Evolutionary conservation across 2,888 invertebrate species (phyloP).

Genomic region (Microchrysa polita): DNA sequence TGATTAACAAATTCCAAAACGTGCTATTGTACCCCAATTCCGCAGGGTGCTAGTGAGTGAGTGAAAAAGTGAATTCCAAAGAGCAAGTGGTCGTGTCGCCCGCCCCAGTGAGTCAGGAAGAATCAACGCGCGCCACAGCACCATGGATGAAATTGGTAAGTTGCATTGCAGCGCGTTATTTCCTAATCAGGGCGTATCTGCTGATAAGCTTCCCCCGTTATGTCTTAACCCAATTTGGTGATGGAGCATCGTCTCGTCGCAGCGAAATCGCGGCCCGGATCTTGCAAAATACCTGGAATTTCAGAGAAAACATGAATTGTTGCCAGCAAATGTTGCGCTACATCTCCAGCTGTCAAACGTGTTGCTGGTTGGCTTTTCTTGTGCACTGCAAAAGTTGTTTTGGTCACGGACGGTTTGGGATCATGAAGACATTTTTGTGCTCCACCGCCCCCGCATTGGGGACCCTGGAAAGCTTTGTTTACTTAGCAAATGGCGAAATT

Average conservation of each 20-base stretch:
- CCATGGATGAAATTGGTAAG: constrained; percentile 39
- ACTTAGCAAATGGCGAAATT: not conserved
- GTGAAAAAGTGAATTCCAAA: not conserved
- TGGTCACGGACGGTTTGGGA: constrained; percentile 5
- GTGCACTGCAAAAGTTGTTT: constrained; percentile 8
- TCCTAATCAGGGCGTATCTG: not conserved
- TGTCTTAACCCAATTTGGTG: not conserved
- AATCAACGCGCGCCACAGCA: constrained; percentile 22
- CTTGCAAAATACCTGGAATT: constrained; percentile 3
- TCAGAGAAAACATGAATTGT: constrained; percentile 7
- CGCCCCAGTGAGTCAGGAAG: not conserved
- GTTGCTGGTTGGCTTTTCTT: constrained; percentile 9
- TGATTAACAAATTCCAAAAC: not conserved
- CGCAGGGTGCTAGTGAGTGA: not conserved
- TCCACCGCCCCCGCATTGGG: not conserved
- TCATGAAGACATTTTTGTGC: too few species aligned
- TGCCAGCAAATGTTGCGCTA: constrained; percentile 23
- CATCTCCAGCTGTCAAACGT: constrained; percentile 24
- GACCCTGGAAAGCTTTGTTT: not conserved
- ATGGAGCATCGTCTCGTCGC: too few species aligned
- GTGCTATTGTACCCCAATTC: not conserved
- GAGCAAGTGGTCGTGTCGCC: constrained; percentile 31
- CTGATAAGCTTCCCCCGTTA: not conserved
- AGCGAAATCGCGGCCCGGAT: too few species aligned
- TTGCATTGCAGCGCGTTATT: not conserved